Base-by-base conservation (phyloP, 2,113 vertebrate species). In the Ictidomys tridecemlineatus region DNA sequence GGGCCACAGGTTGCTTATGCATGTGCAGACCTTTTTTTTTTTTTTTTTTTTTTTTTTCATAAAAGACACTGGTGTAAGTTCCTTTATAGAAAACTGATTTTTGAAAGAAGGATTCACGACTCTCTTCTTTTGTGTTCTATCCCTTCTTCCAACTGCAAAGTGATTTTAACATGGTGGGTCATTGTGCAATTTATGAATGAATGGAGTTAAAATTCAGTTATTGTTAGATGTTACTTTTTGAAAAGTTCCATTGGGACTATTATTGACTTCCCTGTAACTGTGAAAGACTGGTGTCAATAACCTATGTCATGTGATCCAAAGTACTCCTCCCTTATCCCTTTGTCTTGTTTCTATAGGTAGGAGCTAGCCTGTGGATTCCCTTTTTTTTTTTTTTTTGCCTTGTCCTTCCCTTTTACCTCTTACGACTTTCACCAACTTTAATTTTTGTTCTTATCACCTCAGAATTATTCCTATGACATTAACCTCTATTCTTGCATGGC, bases 231-330 rank as follows among this genome's bases (percentile, higher is more conserved):
- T 65, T 7, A 74, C 45, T 53, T 83, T 72, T 3, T 6, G 34
- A 87, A 85, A 78, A 42, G n/a, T 77, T 88, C 37, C 74, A 3
- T 80, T 73, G 85, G 53, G 34, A 78, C 53, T 72, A 83, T 86
- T 83, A 73, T n/a, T 82, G 42, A 65, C 30, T 70, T 91, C 61
- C 32, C 48, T 67, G 14, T 82, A 92, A 89, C 73, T 53, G 39
- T 6, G 1, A 51, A 13, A n/a, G 67, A 42, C 4, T 83, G 16
- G 11, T n/a, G 26, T 85, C 24, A 67, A 37, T 73, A 45, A 61
- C 42, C 4, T 56, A 28, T 67, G 51, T 30, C 51, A 32, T n/a
- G 32, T 12, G 24, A 85, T 34, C 30, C 65, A 80, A 48, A 74
- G 67, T 13, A 28, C 8, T 26, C 2, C 0, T 37, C 39, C 7